Percentiles rank a stretch among this genome's conserved stretches.
Conservation (phyloP, 92 coral and sea anemone species). For the Zoanthus gigantus region DNA sequence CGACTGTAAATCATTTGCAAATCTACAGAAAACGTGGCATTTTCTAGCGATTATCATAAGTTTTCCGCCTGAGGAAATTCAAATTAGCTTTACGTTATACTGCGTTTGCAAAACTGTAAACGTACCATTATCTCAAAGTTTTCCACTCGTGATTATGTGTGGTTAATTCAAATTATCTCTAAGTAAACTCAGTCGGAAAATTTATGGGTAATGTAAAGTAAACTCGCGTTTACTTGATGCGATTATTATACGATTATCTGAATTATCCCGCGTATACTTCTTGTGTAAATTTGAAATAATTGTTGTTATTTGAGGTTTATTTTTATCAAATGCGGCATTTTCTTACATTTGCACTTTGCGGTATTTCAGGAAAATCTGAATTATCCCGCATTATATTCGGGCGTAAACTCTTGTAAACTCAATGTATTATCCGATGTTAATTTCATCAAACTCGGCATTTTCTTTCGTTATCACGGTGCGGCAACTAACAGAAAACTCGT, state of each 20-base stretch:
- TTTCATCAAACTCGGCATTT: background rate
- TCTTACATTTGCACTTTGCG: background rate
- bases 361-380: background rate
- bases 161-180: background rate
- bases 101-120: background rate
- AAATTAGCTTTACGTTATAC: background rate
- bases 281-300: background rate
- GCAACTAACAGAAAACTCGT: background rate
- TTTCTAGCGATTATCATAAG: background rate
- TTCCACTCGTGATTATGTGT: background rate
- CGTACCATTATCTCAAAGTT: background rate
- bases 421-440: background rate
- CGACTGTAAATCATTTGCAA: too few relatives aligned
- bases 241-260: background rate
- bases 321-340: background rate
- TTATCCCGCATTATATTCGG: background rate
- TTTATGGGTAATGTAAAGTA: background rate
- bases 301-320: background rate
- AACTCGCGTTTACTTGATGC: conserved; percentile 14
- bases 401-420: background rate
- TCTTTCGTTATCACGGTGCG: background rate
- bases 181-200: conserved; percentile 4
- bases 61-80: background rate
- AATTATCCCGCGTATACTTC: conserved; percentile 6
- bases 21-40: too few relatives aligned